Conservation (phyloP, 2,113 vertebrate genomes). For the Erythrocercus mccallii region DNA sequence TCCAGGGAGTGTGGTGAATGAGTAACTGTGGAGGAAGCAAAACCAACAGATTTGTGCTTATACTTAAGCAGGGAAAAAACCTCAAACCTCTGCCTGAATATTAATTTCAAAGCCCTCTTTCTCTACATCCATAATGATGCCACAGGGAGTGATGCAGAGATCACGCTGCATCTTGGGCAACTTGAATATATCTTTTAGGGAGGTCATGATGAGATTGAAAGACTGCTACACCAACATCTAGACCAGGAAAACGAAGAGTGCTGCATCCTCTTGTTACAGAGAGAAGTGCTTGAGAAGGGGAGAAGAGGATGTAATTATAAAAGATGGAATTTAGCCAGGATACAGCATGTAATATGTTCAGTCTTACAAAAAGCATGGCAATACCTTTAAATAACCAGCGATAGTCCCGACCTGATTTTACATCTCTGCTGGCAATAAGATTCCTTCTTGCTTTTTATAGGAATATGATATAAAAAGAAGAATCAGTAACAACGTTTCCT, state of each 20-base stretch:
- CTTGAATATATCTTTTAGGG: not conserved
- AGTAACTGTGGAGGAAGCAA: not conserved
- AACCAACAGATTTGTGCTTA: not conserved
- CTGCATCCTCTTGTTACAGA: not conserved
- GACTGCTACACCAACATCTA: not conserved
- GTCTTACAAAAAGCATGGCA: conserved; percentile 20
- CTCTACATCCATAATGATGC: not conserved
- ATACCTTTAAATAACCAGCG: conserved; percentile 57
- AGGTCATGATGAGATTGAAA: not conserved
- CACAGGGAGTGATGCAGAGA: not conserved
- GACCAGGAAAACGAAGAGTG: not conserved
- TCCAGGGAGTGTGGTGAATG: not conserved
- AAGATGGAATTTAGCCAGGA: conserved; percentile 49
- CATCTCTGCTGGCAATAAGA: conserved; percentile 40
- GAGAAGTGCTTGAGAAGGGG: not conserved
- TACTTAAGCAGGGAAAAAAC: not conserved
- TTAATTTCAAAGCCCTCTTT: not conserved
- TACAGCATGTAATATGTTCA: conserved; percentile 16
- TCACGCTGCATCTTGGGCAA: fast-evolving
- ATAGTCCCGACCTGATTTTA: conserved; percentile 59
- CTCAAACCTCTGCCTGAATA: not conserved
- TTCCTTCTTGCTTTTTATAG: conserved; percentile 56
- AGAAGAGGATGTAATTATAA: conserved; percentile 34
- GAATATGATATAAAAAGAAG: conserved; percentile 38
- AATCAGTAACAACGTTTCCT: conserved; percentile 24